Base-by-base conservation (phyloP, 1,140 invertebrate genomes). In the Drosophila miranda region DNA sequence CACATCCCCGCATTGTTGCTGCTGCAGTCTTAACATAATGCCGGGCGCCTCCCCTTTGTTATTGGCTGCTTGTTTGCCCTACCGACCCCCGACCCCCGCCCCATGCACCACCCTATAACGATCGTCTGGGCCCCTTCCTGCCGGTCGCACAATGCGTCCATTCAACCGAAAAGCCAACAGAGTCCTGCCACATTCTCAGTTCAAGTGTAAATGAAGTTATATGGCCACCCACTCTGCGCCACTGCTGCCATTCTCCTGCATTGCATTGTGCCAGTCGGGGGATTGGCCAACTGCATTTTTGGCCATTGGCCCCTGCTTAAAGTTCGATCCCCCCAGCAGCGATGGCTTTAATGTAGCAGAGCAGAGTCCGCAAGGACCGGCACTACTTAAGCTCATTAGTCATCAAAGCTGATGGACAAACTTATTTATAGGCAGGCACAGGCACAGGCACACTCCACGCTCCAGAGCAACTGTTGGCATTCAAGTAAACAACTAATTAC, bases 401-500 rank as follows among this genome's bases (percentile, higher is more conserved):
- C 49, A 72, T 41, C 46, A 46, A 62, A 75, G 48, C 70, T 66
- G 63, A 77, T 68, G 70, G 69, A 41, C 44, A 41, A 69, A 80
- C 55, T 75, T 86, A 86, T 86, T 84, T 84, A 84, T 84, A 54
- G 68, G 34, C 34, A 38, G 34, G 30, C 9, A 11, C 9, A 34
- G 30, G 30, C 34, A 38, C 9, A 13, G 34, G 34, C 11, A 38
- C 34, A 4, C 30, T 34, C 63, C 43, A 30, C 62, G 63, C 63
- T 79, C 61, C 52, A 41, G n/a, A 71, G 43, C 6, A 62, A 50
- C 38, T 42, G 57, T 13, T 21, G 38, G 52, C 49, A 48, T 70
- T 75, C 60, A 77, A 87, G 81, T 87, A 86, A 86, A 86, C 82
- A 86, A 86, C 82, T 86, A 86, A 86, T 86, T 86, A 86, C 55